Evolutionary conservation across 2,113 vertebrate species (phyloP).

Genomic region (Pristiophorus japonicus): DNA sequence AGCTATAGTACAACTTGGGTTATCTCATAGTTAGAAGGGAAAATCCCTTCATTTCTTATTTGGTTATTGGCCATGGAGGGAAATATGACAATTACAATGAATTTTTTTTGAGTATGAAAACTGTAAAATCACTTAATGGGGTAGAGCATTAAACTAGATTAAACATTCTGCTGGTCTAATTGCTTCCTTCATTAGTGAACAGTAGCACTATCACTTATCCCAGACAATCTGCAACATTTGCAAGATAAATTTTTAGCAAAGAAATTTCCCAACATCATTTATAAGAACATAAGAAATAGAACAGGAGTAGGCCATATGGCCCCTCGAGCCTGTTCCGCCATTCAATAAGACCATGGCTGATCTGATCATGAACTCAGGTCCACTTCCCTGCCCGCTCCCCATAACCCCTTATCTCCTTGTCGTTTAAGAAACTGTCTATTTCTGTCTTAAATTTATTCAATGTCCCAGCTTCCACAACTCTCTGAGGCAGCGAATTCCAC

Average conservation of each 20-base stretch:
- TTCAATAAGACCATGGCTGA: no score
- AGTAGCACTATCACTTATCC: background rate
- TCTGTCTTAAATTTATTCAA: no score
- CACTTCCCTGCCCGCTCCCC: no score
- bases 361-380: no score
- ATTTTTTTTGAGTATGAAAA: constrained; percentile 27
- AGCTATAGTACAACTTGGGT: constrained; percentile 37
- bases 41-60: constrained; percentile 36
- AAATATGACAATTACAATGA: constrained; percentile 41
- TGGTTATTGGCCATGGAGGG: constrained; percentile 36
- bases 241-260: no score
- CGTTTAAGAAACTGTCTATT: no score
- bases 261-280: background rate
- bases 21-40: constrained; percentile 37
- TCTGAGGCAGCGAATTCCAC: no score
- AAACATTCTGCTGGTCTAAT: constrained; percentile 37
- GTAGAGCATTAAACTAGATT: constrained; percentile 27
- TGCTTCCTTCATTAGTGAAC: constrained; percentile 12
- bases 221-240: background rate
- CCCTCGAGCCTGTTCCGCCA: no score
- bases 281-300: no score
- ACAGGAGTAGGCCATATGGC: no score
- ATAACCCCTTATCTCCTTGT: no score
- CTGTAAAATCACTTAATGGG: constrained; percentile 35
- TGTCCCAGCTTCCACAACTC: no score